Conservation (phyloP, 2,113 vertebrate species). For the Irena cyanogastra region DNA sequence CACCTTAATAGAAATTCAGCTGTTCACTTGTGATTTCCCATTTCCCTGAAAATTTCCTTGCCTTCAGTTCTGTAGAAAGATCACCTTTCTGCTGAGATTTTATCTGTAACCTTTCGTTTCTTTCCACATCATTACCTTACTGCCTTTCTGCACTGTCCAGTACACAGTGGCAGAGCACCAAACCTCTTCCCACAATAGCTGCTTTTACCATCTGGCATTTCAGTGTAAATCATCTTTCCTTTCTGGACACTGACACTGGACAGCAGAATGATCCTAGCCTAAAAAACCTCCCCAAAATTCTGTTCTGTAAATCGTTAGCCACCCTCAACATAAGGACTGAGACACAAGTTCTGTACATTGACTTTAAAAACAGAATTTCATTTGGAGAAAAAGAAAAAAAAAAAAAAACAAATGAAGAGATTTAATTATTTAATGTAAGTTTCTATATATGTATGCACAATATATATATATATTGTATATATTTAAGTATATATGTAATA, state of each 20-base stretch:
- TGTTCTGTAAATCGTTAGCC: neutral
- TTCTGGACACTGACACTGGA: neutral
- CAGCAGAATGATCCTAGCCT: neutral
- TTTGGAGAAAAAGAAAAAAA: neutral
- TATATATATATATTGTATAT: neutral
- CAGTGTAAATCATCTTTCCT: neutral
- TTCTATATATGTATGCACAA: neutral
- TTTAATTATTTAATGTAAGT: neutral
- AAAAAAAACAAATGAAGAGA: rapidly evolving
- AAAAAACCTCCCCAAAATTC: neutral
- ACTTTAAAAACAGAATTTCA: neutral
- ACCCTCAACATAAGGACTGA: neutral
- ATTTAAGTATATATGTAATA: no score
- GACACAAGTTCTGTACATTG: neutral
- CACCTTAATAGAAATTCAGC: neutral
- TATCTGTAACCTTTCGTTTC: neutral
- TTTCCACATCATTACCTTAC: neutral
- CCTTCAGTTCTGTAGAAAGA: neutral
- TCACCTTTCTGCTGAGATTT: neutral
- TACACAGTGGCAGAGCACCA: neutral
- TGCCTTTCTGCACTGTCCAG: neutral
- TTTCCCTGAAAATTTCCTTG: neutral
- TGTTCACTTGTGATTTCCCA: neutral
- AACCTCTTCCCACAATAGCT: neutral
- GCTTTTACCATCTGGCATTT: slow-evolving; percentile 7